Conservation (phyloP, 2,888 invertebrate species). For the Trachelus tabidus region DNA sequence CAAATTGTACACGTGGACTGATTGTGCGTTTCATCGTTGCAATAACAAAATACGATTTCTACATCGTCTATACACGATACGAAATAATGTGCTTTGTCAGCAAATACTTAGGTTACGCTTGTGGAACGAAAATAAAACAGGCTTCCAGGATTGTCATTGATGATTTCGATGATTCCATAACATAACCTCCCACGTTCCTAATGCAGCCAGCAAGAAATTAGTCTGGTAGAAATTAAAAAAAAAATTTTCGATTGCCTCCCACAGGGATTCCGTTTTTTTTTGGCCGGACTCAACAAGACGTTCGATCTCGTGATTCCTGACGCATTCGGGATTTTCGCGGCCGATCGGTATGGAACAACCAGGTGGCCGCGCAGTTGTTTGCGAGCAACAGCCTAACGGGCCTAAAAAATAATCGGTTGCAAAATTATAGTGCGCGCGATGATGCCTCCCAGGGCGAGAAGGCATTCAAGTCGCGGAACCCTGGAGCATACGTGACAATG, state of each 20-base stretch:
- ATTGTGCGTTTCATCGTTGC: too few relatives aligned
- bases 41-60: too few relatives aligned
- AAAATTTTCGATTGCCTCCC: neutral
- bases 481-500: conserved; percentile 61
- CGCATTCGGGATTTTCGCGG: conserved; percentile 10
- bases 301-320: conserved; percentile 45
- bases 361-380: conserved; percentile 58
- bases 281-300: conserved; percentile 3
- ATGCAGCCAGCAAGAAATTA: neutral
- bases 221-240: neutral
- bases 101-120: too few relatives aligned
- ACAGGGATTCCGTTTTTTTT: neutral
- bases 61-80: too few relatives aligned
- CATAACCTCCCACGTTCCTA: neutral
- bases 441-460: conserved; percentile 63
- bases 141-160: too few relatives aligned
- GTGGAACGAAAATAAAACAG: too few relatives aligned
- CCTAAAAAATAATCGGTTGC: conserved; percentile 50
- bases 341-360: conserved; percentile 38
- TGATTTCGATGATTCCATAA: too few relatives aligned
- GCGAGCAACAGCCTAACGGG: conserved; percentile 39
- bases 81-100: too few relatives aligned
- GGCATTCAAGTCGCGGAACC: conserved; percentile 54
- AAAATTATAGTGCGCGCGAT: conserved; percentile 63
- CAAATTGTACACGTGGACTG: too few relatives aligned